Evolutionary conservation across 2,113 vertebrate genomes (phyloP).

Genomic region (Forbesichthys papilliferus): DNA sequence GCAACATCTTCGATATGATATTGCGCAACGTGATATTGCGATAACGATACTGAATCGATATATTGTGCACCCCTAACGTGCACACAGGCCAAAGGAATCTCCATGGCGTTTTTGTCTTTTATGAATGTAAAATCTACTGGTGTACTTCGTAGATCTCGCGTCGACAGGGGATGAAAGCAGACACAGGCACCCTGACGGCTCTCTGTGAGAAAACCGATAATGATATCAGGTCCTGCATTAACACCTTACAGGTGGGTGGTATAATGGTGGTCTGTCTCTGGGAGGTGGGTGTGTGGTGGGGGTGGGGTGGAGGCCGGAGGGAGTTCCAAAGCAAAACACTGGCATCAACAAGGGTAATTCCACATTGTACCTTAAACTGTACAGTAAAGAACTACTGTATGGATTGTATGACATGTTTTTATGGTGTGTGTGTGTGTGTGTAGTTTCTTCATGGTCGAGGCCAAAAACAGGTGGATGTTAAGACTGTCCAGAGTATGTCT

Average conservation of each 20-base stretch:
- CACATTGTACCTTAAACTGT: too few relatives aligned
- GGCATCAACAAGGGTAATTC: background rate
- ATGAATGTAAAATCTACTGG: background rate
- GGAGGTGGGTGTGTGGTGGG: too few relatives aligned
- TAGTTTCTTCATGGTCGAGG: slow-evolving; percentile 91
- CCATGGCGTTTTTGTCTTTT: background rate
- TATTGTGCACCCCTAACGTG: too few relatives aligned
- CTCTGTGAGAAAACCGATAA: slow-evolving; percentile 93
- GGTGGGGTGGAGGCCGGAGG: too few relatives aligned
- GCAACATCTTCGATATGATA: too few relatives aligned
- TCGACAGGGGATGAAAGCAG: slow-evolving; percentile 82
- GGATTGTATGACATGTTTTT: background rate
- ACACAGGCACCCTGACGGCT: slow-evolving; percentile 77
- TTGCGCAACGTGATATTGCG: too few relatives aligned
- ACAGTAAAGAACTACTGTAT: too few relatives aligned
- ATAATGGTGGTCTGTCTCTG: background rate
- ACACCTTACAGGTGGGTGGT: slow-evolving; percentile 89
- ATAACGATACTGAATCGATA: too few relatives aligned
- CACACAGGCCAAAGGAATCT: background rate
- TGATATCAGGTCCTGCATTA: slow-evolving; percentile 93
- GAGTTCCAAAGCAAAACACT: background rate
- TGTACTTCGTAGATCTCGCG: slow-evolving; percentile 75
- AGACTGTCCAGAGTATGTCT: slow-evolving; percentile 78
- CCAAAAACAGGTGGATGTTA: slow-evolving; percentile 80
- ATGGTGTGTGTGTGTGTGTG: slow-evolving; percentile 13